These are phyloP conservation scores for Ectropis crepuscularia DNA, from an alignment of 2,888 invertebrate genomes.

Conservation along the genomic window DNA sequence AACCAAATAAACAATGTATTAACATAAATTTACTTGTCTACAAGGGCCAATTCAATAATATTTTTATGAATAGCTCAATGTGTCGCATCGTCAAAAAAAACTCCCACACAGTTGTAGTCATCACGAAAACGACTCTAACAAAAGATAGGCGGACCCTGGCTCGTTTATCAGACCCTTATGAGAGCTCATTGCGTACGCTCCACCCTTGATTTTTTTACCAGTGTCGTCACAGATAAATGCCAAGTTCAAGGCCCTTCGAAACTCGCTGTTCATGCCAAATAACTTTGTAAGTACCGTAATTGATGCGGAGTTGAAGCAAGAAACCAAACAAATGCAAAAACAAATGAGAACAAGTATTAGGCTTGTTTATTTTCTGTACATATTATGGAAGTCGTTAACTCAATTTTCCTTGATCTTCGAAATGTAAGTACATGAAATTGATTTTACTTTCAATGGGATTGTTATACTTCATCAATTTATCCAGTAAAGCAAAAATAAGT, in stretches of 20 bases:
- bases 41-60: constrained; percentile 33
- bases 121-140: constrained; percentile 47
- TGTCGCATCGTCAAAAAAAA: constrained; percentile 39
- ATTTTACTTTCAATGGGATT: too few species aligned
- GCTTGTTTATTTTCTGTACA: too few species aligned
- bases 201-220: constrained; percentile 40
- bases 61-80: constrained; percentile 34
- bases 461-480: too few species aligned
- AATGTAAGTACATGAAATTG: too few species aligned
- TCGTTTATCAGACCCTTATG: constrained; percentile 51
- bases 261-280: constrained; percentile 3
- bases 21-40: not conserved
- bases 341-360: not conserved
- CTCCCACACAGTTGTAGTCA: constrained; percentile 45
- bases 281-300: constrained; percentile 5
- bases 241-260: constrained; percentile 41
- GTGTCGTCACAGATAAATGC: constrained; percentile 44
- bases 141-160: constrained; percentile 50
- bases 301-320: constrained; percentile 1
- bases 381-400: too few species aligned
- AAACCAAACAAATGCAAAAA: constrained; percentile 1
- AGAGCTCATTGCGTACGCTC: constrained; percentile 37
- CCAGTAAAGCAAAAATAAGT: too few species aligned
- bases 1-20: not conserved
- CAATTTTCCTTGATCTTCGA: too few species aligned